Base-by-base conservation (phyloP, 2,888 invertebrate species). In the Lochmaea capreae region DNA sequence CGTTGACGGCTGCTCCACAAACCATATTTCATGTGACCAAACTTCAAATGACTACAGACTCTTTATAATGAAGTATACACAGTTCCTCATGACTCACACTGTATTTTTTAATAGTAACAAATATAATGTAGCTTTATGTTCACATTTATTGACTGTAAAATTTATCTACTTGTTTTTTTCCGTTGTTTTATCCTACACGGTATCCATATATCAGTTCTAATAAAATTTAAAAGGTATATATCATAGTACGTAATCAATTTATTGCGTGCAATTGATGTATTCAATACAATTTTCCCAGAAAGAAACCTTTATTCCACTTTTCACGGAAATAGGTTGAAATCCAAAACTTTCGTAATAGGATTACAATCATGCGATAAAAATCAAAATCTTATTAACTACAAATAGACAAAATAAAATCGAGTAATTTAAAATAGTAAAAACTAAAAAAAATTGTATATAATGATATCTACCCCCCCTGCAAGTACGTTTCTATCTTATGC, bases 211-310 rank as follows among this genome's bases (percentile, higher is more conserved):
- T 54, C 16, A n/a, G 16, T 54, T 54, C 52, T 2, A 54, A 54
- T 16, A 16, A 54, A 54, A 54, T 54, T 54, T 18, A 16, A 54
- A 16, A 54, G 52, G 16, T 54, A 42, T 16, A 42, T 18, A 43
- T 42, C 10, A 18, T 16, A 63, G 39, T 54, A 54, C 22, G 42
- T 70, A 70, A 70, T 70, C 67, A 74, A 74, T 71, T 67, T 73
- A 63, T 77, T 73, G 77, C 77, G 77, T 77, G 77, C 59, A 67
- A 46, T 71, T 71, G 65, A 74, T 76, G 73, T 69, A 74, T 71
- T 72, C 71, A 66, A 67, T 42, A 65, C 58, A 71, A 73, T 70
- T 75, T 77, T 72, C 73, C 66, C 11, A 59, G 74, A 75, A 75
- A 65, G 10, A 66, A 77, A 77, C 69, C 69, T 57, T 46, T 46